Percentiles rank a stretch among this genome's conserved stretches.
These are phyloP conservation scores for Chromis chromis DNA, from an alignment of 2,797 vertebrate genomes.

Conservation along the genomic window DNA sequence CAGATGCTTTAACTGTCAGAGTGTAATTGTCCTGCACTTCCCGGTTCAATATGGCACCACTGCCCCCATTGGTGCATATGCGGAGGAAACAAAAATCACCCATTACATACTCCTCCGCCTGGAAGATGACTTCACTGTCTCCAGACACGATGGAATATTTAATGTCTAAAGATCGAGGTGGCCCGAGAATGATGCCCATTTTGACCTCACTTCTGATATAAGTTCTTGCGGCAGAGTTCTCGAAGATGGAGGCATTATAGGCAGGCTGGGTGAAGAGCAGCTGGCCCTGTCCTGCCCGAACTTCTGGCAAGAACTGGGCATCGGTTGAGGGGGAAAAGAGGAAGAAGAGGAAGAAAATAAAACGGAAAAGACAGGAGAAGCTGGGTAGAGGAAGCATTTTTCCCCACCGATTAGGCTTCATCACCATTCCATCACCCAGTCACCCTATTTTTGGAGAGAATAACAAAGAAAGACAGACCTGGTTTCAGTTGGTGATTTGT, in stretches of 20 bases:
- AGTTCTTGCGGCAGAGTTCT: constrained; percentile 94
- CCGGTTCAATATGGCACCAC: constrained; percentile 91
- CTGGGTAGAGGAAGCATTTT: constrained; percentile 83
- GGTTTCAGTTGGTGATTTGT: constrained; percentile 47
- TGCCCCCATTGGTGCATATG: constrained; percentile 93
- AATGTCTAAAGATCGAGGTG: constrained; percentile 86
- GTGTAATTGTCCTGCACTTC: constrained; percentile 95
- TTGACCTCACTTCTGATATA: constrained; percentile 89
- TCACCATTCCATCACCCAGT: constrained; percentile 90
- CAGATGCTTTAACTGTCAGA: constrained; percentile 89
- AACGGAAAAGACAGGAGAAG: constrained; percentile 81
- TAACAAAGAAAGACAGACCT: constrained; percentile 61
- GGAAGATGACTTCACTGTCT: constrained; percentile 92
- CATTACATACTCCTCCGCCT: constrained; percentile 91
- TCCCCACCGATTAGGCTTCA: constrained; percentile 87
- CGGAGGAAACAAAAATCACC: constrained; percentile 98
- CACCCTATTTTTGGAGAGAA: constrained; percentile 82
- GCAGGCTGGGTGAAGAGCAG: constrained; percentile 89
- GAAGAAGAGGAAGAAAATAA: constrained; percentile 74
- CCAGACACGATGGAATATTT: constrained; percentile 92
- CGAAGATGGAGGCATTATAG: constrained; percentile 93
- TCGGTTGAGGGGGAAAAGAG: constrained; percentile 59
- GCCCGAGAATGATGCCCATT: constrained; percentile 91
- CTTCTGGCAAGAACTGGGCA: constrained; percentile 73
- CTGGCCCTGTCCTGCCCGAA: constrained; percentile 67